phyloP scores from a whole-genome alignment of 2,113 vertebrate genomes.

The Poecile atricapillus region DNA sequence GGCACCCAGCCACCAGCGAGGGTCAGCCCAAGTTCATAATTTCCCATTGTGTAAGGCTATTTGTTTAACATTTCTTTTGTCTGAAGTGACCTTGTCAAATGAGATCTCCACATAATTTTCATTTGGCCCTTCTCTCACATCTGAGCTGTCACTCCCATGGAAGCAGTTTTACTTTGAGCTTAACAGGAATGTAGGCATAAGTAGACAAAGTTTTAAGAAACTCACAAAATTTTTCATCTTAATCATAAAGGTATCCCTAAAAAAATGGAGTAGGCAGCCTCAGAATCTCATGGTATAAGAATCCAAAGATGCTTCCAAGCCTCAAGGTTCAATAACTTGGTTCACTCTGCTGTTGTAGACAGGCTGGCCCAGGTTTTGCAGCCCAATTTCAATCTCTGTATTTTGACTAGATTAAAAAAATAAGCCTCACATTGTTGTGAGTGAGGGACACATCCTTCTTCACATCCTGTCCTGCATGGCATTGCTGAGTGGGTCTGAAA shows the following conservation, averaged over 20 bases:
- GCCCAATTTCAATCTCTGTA: neutral
- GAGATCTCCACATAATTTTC: conserved; percentile 36
- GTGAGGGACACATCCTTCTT: neutral
- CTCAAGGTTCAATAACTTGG: neutral
- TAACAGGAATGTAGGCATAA: neutral
- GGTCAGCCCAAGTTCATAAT: conserved; percentile 64
- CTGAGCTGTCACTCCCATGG: neutral
- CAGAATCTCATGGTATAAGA: neutral
- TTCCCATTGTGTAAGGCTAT: conserved; percentile 64
- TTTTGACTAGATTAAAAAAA: neutral
- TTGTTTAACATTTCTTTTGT: conserved; percentile 66
- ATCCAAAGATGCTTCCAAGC: neutral
- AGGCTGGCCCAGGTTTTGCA: neutral
- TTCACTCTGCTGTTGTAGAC: neutral
- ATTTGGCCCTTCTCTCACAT: conserved; percentile 43
- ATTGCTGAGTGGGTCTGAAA: neutral
- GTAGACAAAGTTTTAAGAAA: neutral
- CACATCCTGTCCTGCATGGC: neutral
- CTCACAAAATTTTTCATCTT: neutral
- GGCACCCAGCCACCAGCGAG: conserved; percentile 32
- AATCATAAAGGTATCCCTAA: neutral
- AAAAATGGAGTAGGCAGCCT: neutral
- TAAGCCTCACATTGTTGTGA: neutral
- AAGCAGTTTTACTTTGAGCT: conserved; percentile 9
- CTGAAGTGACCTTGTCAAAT: conserved; percentile 51